Evolutionary conservation across 2,888 invertebrate genomes (phyloP).

Genomic region (Antheraea yamamai): DNA sequence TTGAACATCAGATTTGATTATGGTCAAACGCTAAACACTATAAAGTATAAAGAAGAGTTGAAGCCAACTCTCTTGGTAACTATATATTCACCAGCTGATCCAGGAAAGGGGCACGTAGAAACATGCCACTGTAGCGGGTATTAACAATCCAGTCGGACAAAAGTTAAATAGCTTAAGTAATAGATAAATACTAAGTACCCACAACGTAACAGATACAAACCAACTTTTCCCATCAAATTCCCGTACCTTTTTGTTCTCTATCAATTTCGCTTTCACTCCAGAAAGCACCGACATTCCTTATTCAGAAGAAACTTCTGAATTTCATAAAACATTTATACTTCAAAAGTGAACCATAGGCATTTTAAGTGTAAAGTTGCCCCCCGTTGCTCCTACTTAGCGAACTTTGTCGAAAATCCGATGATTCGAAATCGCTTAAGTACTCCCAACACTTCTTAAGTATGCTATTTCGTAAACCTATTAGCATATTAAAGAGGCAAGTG

Average conservation of each 20-base stretch:
- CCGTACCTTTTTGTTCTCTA: conserved; percentile 7
- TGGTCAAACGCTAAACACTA: too few species aligned
- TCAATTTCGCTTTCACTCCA: conserved; percentile 11
- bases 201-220: not conserved
- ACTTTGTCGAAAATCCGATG: conserved; percentile 46
- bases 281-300: conserved; percentile 1
- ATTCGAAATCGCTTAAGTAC: conserved; percentile 49
- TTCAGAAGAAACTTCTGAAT: conserved; percentile 22
- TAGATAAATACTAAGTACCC: not conserved
- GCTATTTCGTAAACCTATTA: conserved; percentile 54
- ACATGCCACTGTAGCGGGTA: not conserved
- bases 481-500: conserved; percentile 39
- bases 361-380: conserved; percentile 42
- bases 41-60: too few species aligned
- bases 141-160: too few species aligned
- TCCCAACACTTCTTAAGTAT: conserved; percentile 42
- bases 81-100: too few species aligned
- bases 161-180: not conserved
- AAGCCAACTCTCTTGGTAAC: too few species aligned
- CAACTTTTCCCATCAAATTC: conserved; percentile 4
- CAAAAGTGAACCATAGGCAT: conserved; percentile 35
- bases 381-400: conserved; percentile 26
- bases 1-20: too few species aligned
- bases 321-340: conserved; percentile 39
- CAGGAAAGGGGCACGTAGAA: too few species aligned